A percentile compares a stretch with the other conserved stretches of the same genome.
Conservation (phyloP, 92 coral and sea anemone species). For the Zoanthus sansibaricus region DNA sequence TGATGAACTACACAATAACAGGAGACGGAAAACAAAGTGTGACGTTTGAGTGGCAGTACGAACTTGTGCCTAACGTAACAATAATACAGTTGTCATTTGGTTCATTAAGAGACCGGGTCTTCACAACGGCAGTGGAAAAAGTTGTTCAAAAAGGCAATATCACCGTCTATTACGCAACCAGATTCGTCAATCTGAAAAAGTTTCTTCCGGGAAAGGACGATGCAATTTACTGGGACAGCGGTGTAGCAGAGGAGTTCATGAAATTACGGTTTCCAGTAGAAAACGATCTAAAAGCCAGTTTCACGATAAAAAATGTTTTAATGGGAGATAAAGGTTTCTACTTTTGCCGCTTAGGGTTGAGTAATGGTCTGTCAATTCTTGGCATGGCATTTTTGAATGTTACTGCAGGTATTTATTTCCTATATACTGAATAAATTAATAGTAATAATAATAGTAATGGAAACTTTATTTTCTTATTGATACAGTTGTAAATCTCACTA, state of each 20-base stretch:
- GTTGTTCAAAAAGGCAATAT: not conserved
- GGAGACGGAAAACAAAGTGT: slow-evolving; percentile 30
- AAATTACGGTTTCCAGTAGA: slow-evolving; percentile 8
- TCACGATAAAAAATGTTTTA: slow-evolving; percentile 9
- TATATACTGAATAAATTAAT: no score
- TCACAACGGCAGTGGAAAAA: not conserved
- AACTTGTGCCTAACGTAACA: not conserved
- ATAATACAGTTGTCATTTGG: not conserved
- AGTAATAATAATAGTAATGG: no score
- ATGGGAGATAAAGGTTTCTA: slow-evolving; percentile 8
- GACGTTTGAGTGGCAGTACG: slow-evolving; percentile 25
- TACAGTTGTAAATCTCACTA: no score
- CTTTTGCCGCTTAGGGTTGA: not conserved
- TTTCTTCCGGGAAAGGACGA: slow-evolving; percentile 28
- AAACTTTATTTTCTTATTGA: no score
- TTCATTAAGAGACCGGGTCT: not conserved
- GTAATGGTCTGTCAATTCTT: not conserved
- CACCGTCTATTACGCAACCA: not conserved
- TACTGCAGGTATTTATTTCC: not conserved
- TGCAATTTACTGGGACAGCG: slow-evolving; percentile 28
- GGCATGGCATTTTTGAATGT: slow-evolving; percentile 8
- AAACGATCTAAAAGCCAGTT: slow-evolving; percentile 12
- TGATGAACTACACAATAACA: slow-evolving; percentile 18
- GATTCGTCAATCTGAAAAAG: not conserved
- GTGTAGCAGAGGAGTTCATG: slow-evolving; percentile 14